phyloP scores from a whole-genome alignment of 2,888 invertebrate genomes.

The Drepana falcataria region DNA sequence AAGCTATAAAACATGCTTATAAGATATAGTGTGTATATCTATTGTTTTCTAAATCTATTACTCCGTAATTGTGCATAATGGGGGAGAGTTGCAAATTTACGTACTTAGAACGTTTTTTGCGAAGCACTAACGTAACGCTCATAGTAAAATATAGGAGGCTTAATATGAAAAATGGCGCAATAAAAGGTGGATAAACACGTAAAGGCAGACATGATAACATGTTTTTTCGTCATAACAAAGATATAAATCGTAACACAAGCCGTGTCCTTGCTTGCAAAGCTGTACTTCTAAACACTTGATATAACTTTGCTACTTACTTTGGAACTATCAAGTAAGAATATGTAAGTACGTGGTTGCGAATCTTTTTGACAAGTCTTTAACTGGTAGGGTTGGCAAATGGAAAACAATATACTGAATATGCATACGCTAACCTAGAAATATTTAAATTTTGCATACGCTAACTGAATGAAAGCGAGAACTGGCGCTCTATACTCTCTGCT shows the following conservation, averaged over 20 bases:
- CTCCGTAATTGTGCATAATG: too few relatives aligned
- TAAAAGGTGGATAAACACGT: slow-evolving; percentile 16
- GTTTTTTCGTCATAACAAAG: slow-evolving; percentile 39
- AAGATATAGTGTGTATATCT: too few relatives aligned
- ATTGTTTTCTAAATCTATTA: too few relatives aligned
- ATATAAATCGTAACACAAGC: slow-evolving; percentile 47
- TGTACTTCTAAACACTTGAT: slow-evolving; percentile 47
- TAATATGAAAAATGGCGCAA: slow-evolving; percentile 14
- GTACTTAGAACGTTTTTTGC: too few relatives aligned
- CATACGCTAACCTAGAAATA: too few relatives aligned
- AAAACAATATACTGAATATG: neutral
- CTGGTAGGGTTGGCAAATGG: neutral
- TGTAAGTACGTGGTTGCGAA: slow-evolving; percentile 24
- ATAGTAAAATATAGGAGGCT: neutral
- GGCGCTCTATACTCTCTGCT: too few relatives aligned
- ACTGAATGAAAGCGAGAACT: too few relatives aligned
- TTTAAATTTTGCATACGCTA: too few relatives aligned
- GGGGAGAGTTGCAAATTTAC: too few relatives aligned
- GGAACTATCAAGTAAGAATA: slow-evolving; percentile 15
- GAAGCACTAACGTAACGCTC: neutral
- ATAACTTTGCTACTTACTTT: slow-evolving; percentile 41
- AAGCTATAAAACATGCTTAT: too few relatives aligned
- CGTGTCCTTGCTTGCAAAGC: slow-evolving; percentile 40
- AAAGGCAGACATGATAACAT: slow-evolving; percentile 19
- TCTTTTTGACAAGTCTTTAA: slow-evolving; percentile 18